Base-by-base conservation (phyloP, 2,797 vertebrate genomes). In the Leptoclinus maculatus region DNA sequence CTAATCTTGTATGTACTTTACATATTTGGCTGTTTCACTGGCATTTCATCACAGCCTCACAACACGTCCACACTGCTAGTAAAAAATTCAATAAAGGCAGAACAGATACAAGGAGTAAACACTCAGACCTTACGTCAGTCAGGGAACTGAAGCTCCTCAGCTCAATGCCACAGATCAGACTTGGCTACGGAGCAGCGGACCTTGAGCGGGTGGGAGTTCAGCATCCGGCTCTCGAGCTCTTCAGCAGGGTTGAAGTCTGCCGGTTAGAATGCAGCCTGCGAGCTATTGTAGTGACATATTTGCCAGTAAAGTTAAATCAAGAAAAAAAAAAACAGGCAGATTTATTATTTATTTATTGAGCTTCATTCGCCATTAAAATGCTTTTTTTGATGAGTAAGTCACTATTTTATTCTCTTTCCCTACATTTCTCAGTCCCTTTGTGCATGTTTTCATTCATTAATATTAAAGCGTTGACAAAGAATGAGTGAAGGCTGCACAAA, bases 401-500 rank as follows among this genome's bases (percentile, higher is more conserved):
- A 47, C 57, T 49, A 23, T 78, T 74, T 57, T 41, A 27, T 64
- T 67, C 56, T 34, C 36, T 32, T 70, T 78, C 32, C 5, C 53
- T 39, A 13, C 41, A 49, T 82, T 66, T 53, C 8, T 49, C 19
- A 67, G 54, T 66, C 39, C 70, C 13, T 63, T 63, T 72, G 36
- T 76, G 39, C 19, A 25, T 60, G 27, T 23, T 72, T 57, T 39
- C 34, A 45, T 62, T 60, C 34, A 76, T 74, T 57, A 21, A 58
- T 80, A 45, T 63, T 58, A 59, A 56, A 47, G 2, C 17, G 14
- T 32, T 25, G 21, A 51, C 25, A 70, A 32, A 59, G 7, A 56
- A 66, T 57, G 19, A 67, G 45, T 47, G 32, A 80, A 36, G 38
- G 39, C 32, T 23, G 34, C 17, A 60, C 64, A 57, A 81, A 79